These are phyloP conservation scores for Tiliacea aurago DNA, from an alignment of 2,888 invertebrate species.

Conservation along the genomic window DNA sequence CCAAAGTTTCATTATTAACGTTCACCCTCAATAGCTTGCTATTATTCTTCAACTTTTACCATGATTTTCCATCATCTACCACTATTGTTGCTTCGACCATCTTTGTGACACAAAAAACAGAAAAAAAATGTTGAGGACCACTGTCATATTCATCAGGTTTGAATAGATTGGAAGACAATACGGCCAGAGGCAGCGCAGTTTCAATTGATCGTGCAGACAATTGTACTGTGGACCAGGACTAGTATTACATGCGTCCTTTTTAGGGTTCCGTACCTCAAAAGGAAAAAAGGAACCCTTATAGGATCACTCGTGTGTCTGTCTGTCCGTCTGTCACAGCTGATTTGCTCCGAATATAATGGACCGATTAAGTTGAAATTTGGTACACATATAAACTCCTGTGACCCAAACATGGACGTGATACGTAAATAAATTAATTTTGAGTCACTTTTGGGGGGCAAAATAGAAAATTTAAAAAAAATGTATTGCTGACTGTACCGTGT, in stretches of 20 bases:
- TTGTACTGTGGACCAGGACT: constrained; percentile 40
- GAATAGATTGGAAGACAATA: constrained; percentile 76
- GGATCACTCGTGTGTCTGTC: too few species aligned
- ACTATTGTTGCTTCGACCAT: background rate
- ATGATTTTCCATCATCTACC: constrained; percentile 7
- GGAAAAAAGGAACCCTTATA: too few species aligned
- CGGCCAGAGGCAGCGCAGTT: constrained; percentile 70
- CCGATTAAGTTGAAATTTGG: too few species aligned
- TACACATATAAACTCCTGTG: too few species aligned
- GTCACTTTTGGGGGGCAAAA: too few species aligned
- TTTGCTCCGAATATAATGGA: too few species aligned
- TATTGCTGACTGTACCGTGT: too few species aligned
- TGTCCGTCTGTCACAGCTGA: too few species aligned
- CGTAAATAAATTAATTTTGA: too few species aligned
- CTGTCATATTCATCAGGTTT: constrained; percentile 58
- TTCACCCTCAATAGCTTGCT: background rate
- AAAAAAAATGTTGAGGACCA: constrained; percentile 43
- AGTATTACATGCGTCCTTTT: constrained; percentile 42
- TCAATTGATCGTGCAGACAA: constrained; percentile 61
- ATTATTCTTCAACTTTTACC: background rate
- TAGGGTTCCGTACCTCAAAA: too few species aligned
- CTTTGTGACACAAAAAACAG: constrained; percentile 9
- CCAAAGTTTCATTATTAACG: background rate
- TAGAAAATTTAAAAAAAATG: too few species aligned
- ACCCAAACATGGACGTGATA: too few species aligned